A percentile compares a stretch with the other conserved stretches of the same genome.
These are phyloP conservation scores for Parnassius mnemosyne DNA, from an alignment of 2,888 invertebrate genomes.

Conservation along the genomic window DNA sequence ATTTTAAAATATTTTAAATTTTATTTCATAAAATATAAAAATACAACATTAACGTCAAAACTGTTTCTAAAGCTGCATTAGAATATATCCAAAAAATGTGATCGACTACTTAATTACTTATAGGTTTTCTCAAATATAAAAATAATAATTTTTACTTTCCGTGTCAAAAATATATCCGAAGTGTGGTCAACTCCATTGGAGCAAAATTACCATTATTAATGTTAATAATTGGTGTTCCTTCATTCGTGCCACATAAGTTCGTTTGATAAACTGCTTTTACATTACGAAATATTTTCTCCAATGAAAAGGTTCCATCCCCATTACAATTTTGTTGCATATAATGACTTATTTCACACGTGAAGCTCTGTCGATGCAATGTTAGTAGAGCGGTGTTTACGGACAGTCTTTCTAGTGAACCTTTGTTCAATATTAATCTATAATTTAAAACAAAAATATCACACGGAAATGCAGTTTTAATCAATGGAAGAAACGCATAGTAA, in stretches of 20 bases:
- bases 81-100: too few species aligned
- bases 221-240: slow-evolving; percentile 45
- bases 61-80: too few species aligned
- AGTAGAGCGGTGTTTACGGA: slow-evolving; percentile 50
- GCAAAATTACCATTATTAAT: slow-evolving; percentile 53
- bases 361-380: slow-evolving; percentile 55
- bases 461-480: slow-evolving; percentile 60
- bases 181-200: slow-evolving; percentile 59
- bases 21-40: too few species aligned
- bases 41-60: too few species aligned
- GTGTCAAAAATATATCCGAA: slow-evolving; percentile 52
- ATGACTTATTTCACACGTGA: slow-evolving; percentile 51
- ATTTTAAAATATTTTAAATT: too few species aligned
- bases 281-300: slow-evolving; percentile 55
- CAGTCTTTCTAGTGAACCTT: slow-evolving; percentile 33
- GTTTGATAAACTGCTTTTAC: slow-evolving; percentile 53
- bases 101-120: too few species aligned
- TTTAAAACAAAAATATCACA: slow-evolving; percentile 63
- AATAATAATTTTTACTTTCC: too few species aligned
- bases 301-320: slow-evolving; percentile 44
- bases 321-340: slow-evolving; percentile 44
- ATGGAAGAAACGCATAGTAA: slow-evolving; percentile 55
- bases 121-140: too few species aligned
- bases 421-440: slow-evolving; percentile 49
- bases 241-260: slow-evolving; percentile 61